A percentile compares a stretch with the other conserved stretches of the same genome.
Evolutionary conservation across 1,140 invertebrate species (phyloP).

Genomic region (Glossosoma conforme): DNA sequence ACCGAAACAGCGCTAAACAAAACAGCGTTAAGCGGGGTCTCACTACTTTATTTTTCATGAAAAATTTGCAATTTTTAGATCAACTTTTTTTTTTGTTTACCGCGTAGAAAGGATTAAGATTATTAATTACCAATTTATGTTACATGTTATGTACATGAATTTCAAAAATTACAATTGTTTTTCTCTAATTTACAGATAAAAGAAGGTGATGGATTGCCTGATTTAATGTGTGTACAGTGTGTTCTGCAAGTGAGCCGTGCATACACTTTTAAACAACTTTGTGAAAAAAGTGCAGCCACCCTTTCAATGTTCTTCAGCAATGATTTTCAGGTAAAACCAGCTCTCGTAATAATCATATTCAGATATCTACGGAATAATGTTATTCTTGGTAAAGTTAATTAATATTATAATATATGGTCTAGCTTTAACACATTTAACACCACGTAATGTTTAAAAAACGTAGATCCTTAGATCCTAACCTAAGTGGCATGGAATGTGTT

Average conservation of each 20-base stretch:
- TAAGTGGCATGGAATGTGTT: no score
- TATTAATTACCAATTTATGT: neutral
- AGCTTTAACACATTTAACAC: neutral
- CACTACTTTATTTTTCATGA: no score
- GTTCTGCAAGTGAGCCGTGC: constrained; percentile 45
- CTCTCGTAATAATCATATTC: neutral
- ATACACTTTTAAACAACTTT: constrained; percentile 48
- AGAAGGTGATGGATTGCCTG: constrained; percentile 45
- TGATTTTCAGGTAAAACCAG: constrained; percentile 40
- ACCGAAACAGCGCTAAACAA: no score
- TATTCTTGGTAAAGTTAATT: neutral
- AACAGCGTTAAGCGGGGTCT: no score
- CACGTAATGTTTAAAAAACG: no score
- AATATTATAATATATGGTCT: neutral
- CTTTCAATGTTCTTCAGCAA: constrained; percentile 26
- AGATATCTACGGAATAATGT: neutral
- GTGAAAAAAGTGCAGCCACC: constrained; percentile 36
- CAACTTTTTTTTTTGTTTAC: neutral
- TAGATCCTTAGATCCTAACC: no score
- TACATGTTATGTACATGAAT: neutral
- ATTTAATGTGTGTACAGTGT: constrained; percentile 47
- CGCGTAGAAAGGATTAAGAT: neutral
- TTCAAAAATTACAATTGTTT: neutral
- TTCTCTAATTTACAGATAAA: constrained; percentile 36
- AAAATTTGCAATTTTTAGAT: neutral